Conservation (phyloP, 2,888 invertebrate species). For the Troglohyphantes excavatus region DNA sequence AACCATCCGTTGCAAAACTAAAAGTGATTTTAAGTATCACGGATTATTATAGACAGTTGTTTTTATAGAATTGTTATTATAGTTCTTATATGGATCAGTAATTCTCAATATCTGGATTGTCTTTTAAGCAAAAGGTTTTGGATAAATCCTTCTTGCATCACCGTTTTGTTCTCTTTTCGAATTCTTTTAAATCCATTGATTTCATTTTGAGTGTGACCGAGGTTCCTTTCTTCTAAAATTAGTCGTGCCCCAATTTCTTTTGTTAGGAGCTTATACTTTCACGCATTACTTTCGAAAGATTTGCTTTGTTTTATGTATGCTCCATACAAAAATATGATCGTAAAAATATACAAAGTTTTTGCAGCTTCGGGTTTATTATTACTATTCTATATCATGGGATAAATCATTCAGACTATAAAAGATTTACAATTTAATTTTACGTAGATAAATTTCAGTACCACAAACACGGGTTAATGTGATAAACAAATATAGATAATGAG, state of each 20-base stretch:
- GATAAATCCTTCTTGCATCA: neutral
- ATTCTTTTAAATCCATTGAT: neutral
- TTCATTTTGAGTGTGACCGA: slow-evolving; percentile 2
- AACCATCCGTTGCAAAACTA: too few relatives aligned
- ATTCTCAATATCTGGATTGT: slow-evolving; percentile 22
- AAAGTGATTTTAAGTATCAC: too few relatives aligned
- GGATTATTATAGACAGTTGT: neutral
- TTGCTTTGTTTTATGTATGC: neutral
- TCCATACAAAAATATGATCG: neutral
- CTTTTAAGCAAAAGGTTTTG: neutral
- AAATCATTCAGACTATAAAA: too few relatives aligned
- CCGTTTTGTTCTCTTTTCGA: slow-evolving; percentile 14
- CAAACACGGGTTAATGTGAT: too few relatives aligned
- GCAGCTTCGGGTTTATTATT: neutral
- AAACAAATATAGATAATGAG: too few relatives aligned
- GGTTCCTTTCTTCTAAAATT: slow-evolving; percentile 40
- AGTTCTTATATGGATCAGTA: slow-evolving; percentile 27
- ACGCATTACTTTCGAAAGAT: neutral
- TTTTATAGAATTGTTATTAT: neutral
- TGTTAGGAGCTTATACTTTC: neutral
- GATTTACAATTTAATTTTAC: too few relatives aligned
- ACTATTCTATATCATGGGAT: neutral
- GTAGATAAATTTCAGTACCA: too few relatives aligned
- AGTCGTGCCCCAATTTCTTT: slow-evolving; percentile 38
- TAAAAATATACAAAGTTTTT: neutral